Percentiles rank a stretch among this genome's conserved stretches.
Evolutionary conservation across 1,140 invertebrate species (phyloP).

Genomic region (Ruditapes philippinarum): DNA sequence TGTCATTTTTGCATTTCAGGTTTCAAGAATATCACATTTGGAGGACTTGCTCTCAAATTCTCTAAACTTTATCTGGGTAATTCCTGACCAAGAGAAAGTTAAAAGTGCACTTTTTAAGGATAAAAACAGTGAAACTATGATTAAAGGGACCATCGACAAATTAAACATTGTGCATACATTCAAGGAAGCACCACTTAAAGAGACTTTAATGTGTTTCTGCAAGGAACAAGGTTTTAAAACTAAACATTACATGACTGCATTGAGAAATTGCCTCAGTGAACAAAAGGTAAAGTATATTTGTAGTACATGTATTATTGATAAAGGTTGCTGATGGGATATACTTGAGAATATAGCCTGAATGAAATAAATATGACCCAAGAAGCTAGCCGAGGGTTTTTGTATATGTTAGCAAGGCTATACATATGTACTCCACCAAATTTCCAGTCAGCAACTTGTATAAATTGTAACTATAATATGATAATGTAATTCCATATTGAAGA

Average conservation of each 20-base stretch:
- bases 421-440: no score
- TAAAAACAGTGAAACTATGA: background rate
- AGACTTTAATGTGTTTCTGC: background rate
- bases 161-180: constrained; percentile 1
- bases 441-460: no score
- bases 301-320: no score
- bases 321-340: no score
- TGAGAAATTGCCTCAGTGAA: constrained; percentile 23
- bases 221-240: background rate
- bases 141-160: background rate
- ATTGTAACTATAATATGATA: no score
- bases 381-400: no score
- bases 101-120: background rate
- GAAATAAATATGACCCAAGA: no score
- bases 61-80: constrained; percentile 33
- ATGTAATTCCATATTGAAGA: no score
- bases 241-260: constrained; percentile 10
- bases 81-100: background rate
- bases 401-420: no score
- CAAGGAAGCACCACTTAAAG: background rate
- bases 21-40: constrained; percentile 10
- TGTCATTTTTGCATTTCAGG: constrained; percentile 31
- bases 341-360: no score
- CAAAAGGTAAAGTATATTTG: background rate
- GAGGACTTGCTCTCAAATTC: background rate